These are phyloP conservation scores for Eulithis prunata DNA, from an alignment of 2,888 invertebrate species.

Conservation along the genomic window DNA sequence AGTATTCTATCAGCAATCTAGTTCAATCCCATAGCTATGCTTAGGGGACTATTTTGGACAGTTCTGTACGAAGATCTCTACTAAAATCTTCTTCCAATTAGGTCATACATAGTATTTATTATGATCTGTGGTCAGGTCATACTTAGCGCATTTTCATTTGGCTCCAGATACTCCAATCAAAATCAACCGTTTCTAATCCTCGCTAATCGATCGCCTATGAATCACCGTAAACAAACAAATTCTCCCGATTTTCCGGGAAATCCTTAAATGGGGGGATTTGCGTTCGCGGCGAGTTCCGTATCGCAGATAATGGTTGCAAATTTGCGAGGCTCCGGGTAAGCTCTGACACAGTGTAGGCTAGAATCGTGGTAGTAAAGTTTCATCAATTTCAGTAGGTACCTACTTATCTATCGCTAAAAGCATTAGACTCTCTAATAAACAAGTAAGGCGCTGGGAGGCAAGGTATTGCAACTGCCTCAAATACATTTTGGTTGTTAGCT, in stretches of 20 bases:
- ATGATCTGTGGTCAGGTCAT: too few relatives aligned
- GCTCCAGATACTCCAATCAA: neutral
- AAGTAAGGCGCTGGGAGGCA: too few relatives aligned
- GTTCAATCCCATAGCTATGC: too few relatives aligned
- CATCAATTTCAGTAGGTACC: neutral
- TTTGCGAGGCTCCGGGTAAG: slow-evolving; percentile 51
- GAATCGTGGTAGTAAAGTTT: neutral
- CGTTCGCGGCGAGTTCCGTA: slow-evolving; percentile 56
- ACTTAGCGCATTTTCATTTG: neutral
- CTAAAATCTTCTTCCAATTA: too few relatives aligned
- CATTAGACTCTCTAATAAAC: too few relatives aligned
- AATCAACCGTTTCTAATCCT: slow-evolving; percentile 12
- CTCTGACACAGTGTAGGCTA: slow-evolving; percentile 20
- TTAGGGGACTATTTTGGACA: too few relatives aligned
- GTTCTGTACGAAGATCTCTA: too few relatives aligned
- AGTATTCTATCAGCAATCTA: too few relatives aligned
- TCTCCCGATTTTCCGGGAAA: slow-evolving; percentile 49
- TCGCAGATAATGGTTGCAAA: slow-evolving; percentile 63
- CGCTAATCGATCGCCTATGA: slow-evolving; percentile 27
- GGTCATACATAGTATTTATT: too few relatives aligned
- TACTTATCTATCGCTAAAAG: too few relatives aligned
- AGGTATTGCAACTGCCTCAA: too few relatives aligned
- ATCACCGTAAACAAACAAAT: slow-evolving; percentile 42
- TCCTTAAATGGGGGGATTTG: slow-evolving; percentile 54
- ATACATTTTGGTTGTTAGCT: too few relatives aligned